These are phyloP conservation scores for Seira ritae DNA, from an alignment of 2,888 invertebrate species.

Conservation along the genomic window DNA sequence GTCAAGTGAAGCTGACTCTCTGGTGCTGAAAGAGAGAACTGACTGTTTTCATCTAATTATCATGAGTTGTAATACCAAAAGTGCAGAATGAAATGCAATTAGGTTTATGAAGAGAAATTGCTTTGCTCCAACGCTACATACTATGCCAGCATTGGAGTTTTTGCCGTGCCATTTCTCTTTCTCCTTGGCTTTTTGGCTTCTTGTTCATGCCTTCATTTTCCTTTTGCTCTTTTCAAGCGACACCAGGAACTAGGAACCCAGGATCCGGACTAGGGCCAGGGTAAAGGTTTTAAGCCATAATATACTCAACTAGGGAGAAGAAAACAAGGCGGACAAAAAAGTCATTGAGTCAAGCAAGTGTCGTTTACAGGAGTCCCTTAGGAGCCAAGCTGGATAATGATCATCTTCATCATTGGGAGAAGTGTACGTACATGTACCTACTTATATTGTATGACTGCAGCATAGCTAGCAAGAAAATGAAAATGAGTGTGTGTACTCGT, in stretches of 20 bases:
- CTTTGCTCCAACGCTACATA: slow-evolving; percentile 58
- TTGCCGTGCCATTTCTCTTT: slow-evolving; percentile 19
- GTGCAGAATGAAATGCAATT: slow-evolving; percentile 73
- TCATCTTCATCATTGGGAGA: slow-evolving; percentile 33
- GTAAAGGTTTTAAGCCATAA: slow-evolving; percentile 8
- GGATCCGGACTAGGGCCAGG: too few relatives aligned
- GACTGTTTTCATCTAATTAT: slow-evolving; percentile 64
- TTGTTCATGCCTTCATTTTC: background rate
- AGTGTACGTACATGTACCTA: too few relatives aligned
- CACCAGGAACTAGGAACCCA: slow-evolving; percentile 32
- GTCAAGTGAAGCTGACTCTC: background rate
- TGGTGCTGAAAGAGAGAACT: slow-evolving; percentile 22
- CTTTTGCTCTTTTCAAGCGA: slow-evolving; percentile 6
- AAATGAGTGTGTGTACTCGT: slow-evolving; percentile 20
- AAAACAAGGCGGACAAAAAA: slow-evolving; percentile 55
- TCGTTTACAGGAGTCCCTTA: slow-evolving; percentile 66
- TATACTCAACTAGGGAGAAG: slow-evolving; percentile 40
- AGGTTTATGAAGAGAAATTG: slow-evolving; percentile 73
- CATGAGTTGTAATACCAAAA: slow-evolving; percentile 68
- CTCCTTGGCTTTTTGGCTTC: background rate
- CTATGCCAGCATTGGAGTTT: slow-evolving; percentile 20
- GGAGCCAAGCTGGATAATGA: slow-evolving; percentile 52
- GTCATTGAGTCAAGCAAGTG: slow-evolving; percentile 67
- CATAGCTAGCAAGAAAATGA: slow-evolving; percentile 13
- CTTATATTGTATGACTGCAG: too few relatives aligned